Base-by-base conservation (phyloP, 2,888 invertebrate genomes). In the Volucella zonaria region DNA sequence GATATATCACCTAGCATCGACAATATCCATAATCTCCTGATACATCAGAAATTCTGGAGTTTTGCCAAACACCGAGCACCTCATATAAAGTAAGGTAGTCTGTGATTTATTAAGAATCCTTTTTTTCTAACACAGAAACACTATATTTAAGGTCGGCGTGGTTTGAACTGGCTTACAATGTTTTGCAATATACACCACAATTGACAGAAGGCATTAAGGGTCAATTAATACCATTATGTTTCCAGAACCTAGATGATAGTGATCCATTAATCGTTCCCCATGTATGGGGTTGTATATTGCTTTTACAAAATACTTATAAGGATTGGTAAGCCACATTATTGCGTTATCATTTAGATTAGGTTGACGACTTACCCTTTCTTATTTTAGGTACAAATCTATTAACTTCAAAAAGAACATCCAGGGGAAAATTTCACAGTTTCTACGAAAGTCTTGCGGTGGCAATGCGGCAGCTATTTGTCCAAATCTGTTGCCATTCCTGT, bases 221-320 rank as follows among this genome's bases (percentile, higher is more conserved):
- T 75, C 94, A 94, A 87, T 89, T 95, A 0, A 92, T 94, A 43
- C 93, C 93, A 1, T 91, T 93, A 14, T 93, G 95, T 49, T 94
- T 96, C 88, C 90, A 91, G 62, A 94, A 93, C 88, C 92, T 96
- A 61, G 95, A 95, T 89, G 95, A 96, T 89, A 93, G 92, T 18
- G 96, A 96, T 89, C 94, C 95, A 2, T 90, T 93, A 23, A 93
- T 95, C 38, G 92, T 95, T 64, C 93, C 94, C 0, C 92, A 94
- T 82, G 93, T 96, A 31, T 97, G 97, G 97, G 95, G 95, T 88
- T 94, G 95, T 71, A 93, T 95, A 82, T 92, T 97, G 56, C 91
- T 94, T 47, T 90, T 94, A 61, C 93, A 95, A 87, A 92, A 93
- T 56, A 93, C 92, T 80, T 93, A 94, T 87, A 91, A 93, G 0